Percentiles rank a stretch among this genome's conserved stretches.
Conservation (phyloP, 2,113 vertebrate genomes). For the Neogobius melanostomus region DNA sequence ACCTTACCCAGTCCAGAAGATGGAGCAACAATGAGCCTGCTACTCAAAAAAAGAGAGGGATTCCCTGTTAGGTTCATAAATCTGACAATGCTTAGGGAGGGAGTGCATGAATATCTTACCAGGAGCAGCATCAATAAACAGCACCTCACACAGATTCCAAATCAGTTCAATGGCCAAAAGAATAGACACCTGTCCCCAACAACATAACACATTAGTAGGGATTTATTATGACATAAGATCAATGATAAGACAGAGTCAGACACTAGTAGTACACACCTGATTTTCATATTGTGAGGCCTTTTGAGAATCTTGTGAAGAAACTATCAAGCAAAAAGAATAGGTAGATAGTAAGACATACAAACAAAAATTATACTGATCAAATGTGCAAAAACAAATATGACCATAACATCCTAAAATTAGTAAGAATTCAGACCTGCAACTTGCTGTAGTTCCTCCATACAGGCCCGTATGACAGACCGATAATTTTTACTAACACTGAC, state of each 20-base stretch:
- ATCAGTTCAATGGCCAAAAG: slow-evolving; percentile 93
- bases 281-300: slow-evolving; percentile 79
- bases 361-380: neutral
- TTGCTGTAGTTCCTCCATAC: slow-evolving; percentile 94
- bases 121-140: slow-evolving; percentile 92
- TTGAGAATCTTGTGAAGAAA: slow-evolving; percentile 77
- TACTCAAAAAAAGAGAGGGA: slow-evolving; percentile 44
- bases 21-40: slow-evolving; percentile 88
- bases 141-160: slow-evolving; percentile 98
- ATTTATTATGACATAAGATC: neutral
- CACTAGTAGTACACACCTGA: slow-evolving; percentile 77
- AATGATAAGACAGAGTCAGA: neutral
- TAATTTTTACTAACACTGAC: slow-evolving; percentile 97
- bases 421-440: slow-evolving; percentile 75
- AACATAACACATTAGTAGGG: slow-evolving; percentile 1
- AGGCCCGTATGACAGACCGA: slow-evolving; percentile 91
- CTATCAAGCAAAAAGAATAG: slow-evolving; percentile 64
- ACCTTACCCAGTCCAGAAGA: slow-evolving; percentile 92
- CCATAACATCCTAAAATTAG: neutral
- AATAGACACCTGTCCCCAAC: slow-evolving; percentile 83
- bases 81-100: neutral
- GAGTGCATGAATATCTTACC: slow-evolving; percentile 70
- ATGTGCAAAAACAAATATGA: neutral
- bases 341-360: neutral
- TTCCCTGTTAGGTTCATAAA: neutral